Percentiles rank a stretch among this genome's conserved stretches.
phyloP scores from a whole-genome alignment of 1,140 invertebrate species.

The Wiebesia pumilae region DNA sequence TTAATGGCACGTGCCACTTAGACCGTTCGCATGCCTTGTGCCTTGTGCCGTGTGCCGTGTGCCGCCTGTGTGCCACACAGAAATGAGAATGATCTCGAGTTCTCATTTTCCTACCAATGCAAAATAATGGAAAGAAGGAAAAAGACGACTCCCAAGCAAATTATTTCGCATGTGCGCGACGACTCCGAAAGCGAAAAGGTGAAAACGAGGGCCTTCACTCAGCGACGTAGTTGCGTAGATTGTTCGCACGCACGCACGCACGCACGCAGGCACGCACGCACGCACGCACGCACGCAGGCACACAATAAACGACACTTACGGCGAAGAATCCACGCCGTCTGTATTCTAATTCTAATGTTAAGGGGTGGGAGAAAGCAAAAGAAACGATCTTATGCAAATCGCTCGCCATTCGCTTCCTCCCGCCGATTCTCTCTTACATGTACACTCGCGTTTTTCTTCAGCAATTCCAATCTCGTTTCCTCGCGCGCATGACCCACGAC shows the following conservation, averaged over 20 bases:
- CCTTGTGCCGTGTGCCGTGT: too few species aligned
- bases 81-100: conserved; percentile 29
- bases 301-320: background rate
- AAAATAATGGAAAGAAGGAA: background rate
- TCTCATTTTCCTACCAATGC: background rate
- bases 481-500: background rate
- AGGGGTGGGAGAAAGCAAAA: background rate
- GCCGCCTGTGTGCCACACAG: background rate
- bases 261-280: conserved; percentile 5
- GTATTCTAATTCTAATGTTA: conserved; percentile 4
- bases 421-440: background rate
- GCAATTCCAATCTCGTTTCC: conserved; percentile 27
- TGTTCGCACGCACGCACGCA: too few species aligned
- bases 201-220: conserved; percentile 3
- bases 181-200: conserved; percentile 41
- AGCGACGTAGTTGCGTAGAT: background rate
- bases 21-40: background rate
- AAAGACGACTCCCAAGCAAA: background rate
- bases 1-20: conserved; percentile 31
- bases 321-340: background rate
- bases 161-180: background rate
- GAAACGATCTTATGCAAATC: conserved; percentile 38
- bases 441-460: conserved; percentile 20
- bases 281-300: conserved; percentile 19
- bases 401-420: conserved; percentile 39